A percentile compares a stretch with the other conserved stretches of the same genome.
Conservation (phyloP, 2,888 invertebrate genomes). For the Erebia aethiops region DNA sequence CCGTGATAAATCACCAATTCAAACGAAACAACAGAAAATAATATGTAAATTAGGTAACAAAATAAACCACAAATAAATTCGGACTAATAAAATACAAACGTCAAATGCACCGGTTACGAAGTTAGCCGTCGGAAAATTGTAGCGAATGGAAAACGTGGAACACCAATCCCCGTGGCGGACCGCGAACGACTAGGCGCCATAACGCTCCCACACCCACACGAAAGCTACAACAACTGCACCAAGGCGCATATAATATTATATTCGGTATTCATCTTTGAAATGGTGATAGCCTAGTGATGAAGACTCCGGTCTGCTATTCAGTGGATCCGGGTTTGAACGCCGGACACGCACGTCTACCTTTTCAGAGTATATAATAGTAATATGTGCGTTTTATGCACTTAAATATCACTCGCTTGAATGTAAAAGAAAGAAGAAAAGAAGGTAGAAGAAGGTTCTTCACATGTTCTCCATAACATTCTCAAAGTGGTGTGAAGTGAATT, state of each 20-base stretch:
- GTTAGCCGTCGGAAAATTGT: constrained; percentile 45
- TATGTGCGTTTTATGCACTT: no score
- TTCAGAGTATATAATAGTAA: no score
- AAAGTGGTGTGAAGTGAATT: no score
- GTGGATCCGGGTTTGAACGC: no score
- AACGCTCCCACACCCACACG: constrained; percentile 27
- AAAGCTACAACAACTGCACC: constrained; percentile 32
- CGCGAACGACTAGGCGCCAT: constrained; percentile 47
- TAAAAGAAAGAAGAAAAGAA: no score
- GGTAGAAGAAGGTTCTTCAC: no score
- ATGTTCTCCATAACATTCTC: no score
- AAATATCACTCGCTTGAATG: no score
- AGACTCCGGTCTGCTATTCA: no score
- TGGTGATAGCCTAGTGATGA: no score
- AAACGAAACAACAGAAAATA: constrained; percentile 15
- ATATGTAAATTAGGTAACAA: constrained; percentile 14
- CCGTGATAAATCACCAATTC: background rate
- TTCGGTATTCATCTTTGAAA: constrained; percentile 7
- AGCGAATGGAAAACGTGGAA: constrained; percentile 38
- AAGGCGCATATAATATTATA: constrained; percentile 17
- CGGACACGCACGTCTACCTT: no score
- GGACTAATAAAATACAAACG: constrained; percentile 22
- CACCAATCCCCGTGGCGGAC: constrained; percentile 44
- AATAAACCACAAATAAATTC: constrained; percentile 29
- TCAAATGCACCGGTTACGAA: constrained; percentile 42